Conservation (phyloP, 2,113 vertebrate genomes). For the Acrocephalus arundinaceus region DNA sequence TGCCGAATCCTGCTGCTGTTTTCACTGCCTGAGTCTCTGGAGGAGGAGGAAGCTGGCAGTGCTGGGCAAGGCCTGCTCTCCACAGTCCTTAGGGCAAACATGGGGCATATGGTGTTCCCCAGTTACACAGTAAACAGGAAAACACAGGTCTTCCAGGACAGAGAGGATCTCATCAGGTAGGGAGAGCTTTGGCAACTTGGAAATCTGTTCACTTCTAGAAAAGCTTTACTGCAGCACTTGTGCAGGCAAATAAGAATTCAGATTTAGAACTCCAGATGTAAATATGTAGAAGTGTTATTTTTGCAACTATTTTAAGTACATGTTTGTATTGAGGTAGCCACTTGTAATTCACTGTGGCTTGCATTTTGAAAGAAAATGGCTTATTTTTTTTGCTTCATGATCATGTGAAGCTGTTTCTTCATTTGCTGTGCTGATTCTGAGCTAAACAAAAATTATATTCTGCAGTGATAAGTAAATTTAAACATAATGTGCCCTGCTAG, state of each 20-base stretch:
- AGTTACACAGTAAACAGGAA: conserved; percentile 80
- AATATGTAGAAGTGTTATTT: background rate
- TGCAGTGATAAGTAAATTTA: background rate
- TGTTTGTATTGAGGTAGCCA: background rate
- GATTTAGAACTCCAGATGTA: background rate
- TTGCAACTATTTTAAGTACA: background rate
- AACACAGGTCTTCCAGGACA: conserved; percentile 83
- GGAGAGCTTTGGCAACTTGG: background rate
- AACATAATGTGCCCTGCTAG: background rate
- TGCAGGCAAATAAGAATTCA: background rate
- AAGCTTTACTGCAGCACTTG: background rate
- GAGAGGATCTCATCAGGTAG: conserved; percentile 91
- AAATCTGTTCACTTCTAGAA: background rate
- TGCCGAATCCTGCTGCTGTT: conserved; percentile 89
- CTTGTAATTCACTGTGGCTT: background rate
- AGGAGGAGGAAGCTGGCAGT: conserved; percentile 87
- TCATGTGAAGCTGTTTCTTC: background rate
- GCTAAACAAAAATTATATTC: background rate
- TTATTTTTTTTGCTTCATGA: background rate
- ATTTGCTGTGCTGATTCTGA: background rate
- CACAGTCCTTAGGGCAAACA: conserved; percentile 86
- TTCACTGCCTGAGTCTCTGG: conserved; percentile 81
- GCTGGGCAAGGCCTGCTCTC: conserved; percentile 88
- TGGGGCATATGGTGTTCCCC: conserved; percentile 86
- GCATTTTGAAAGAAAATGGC: background rate